phyloP scores from a whole-genome alignment of 2,888 invertebrate species.

The Drosophila gaucha region DNA sequence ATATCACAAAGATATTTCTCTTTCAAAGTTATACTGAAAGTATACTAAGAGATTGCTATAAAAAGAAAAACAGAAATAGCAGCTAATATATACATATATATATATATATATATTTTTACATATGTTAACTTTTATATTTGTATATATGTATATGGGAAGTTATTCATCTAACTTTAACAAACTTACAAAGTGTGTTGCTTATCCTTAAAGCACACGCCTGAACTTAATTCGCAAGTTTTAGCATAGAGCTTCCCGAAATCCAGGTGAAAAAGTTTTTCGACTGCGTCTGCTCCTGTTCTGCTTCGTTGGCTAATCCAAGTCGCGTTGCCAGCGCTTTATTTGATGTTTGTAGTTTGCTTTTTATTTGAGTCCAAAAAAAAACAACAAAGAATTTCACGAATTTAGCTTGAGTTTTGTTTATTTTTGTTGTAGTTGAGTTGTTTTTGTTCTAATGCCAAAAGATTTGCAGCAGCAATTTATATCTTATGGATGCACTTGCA shows the following conservation, averaged over 20 bases:
- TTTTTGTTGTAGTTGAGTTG: constrained; percentile 9
- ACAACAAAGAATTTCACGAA: constrained; percentile 11
- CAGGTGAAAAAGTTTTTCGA: constrained; percentile 36
- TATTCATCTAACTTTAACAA: constrained; percentile 1
- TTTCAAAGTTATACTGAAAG: no score
- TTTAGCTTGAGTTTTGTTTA: neutral
- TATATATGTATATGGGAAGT: neutral
- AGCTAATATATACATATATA: neutral
- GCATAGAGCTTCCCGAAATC: constrained; percentile 45
- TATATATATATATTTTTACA: neutral
- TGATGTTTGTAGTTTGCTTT: constrained; percentile 8
- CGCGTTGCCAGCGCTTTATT: constrained; percentile 14
- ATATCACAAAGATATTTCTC: no score
- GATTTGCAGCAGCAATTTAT: constrained; percentile 69
- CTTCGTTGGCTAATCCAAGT: constrained; percentile 17
- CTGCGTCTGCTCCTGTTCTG: neutral
- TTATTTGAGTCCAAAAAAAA: constrained; percentile 2
- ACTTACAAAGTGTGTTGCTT: constrained; percentile 4
- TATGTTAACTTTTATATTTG: no score
- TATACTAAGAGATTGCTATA: no score
- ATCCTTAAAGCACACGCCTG: constrained; percentile 12
- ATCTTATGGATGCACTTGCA: constrained; percentile 60
- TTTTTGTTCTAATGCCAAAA: constrained; percentile 63
- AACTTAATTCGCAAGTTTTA: constrained; percentile 43
- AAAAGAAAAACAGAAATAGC: neutral